A percentile compares a stretch with the other conserved stretches of the same genome.
Conservation (phyloP, 2,113 vertebrate genomes). For the Colius striatus region DNA sequence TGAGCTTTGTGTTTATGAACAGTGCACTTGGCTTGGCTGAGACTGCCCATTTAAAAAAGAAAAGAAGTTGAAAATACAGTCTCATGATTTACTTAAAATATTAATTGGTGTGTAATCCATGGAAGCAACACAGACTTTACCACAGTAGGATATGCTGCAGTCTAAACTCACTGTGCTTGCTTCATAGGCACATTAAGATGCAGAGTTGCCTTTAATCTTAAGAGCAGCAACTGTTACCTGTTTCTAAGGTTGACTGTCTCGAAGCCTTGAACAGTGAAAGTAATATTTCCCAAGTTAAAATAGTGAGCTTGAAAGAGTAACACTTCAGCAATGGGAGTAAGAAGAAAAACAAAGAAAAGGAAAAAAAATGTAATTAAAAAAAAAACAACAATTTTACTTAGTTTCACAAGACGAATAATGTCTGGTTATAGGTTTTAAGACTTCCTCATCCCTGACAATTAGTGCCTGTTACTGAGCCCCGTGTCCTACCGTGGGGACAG, state of each 20-base stretch:
- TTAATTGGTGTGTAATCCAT: not conserved
- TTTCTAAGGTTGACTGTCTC: not conserved
- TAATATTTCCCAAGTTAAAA: not conserved
- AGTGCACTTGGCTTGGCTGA: not conserved
- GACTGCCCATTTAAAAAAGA: not conserved
- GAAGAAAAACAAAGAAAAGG: not conserved
- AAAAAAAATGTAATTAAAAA: not conserved
- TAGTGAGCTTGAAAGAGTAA: not conserved
- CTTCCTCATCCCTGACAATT: not conserved
- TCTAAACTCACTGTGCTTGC: not conserved
- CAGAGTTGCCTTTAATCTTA: not conserved
- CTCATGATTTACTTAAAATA: not conserved
- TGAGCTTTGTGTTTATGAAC: conserved; percentile 22
- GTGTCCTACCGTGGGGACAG: accelerated
- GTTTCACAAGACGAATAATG: not conserved
- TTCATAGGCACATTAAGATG: not conserved
- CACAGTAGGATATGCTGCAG: not conserved
- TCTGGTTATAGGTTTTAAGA: not conserved
- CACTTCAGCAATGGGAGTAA: not conserved
- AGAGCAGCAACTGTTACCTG: not conserved
- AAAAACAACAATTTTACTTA: not conserved
- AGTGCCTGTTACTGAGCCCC: not conserved
- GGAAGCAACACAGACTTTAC: not conserved
- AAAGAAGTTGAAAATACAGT: not conserved
- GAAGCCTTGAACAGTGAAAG: not conserved